Base-by-base conservation (phyloP, 1,140 invertebrate species). In the Cataglyphis hispanica region DNA sequence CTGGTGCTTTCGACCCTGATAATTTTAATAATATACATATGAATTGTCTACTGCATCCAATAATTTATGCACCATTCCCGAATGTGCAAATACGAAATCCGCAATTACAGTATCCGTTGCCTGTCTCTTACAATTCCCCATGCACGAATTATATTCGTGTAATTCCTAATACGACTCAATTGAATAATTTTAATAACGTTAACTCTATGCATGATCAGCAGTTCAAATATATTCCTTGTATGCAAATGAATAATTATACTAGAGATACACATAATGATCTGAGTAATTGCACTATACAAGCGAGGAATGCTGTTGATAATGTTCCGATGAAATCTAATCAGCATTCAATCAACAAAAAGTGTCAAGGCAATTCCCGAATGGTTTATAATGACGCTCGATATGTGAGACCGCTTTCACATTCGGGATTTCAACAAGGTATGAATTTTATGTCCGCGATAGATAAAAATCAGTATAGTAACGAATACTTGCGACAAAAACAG, bases 11-110 rank as follows among this genome's bases (percentile, higher is more conserved):
- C 16, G 66, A 56, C 1, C n/a, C 43, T 37, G 22, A 85, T 1
- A 84, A 86, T 13, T 77, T 53, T n/a, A 77, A 70, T 25, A 69
- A 75, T 13, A 37, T 69, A 0, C 86, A 78, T 10, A 61, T 77
- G 1, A 60, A 84, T n/a, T 88, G 81, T 7, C 1, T 81, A 19
- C 63, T 74, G 7, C 83, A 83, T n/a, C 76, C 88, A 3, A 1
- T 89, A 34, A 50, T 67, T 7, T 89, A 77, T 40, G 50, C 88
- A 16, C 76, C 72, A 11, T 56, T 64, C 1, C 8, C 80, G 7
- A 88, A 77, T 10, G 83, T 89, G 87, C 88, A 89, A 70, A 70
- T 27, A 3, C 86, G 84, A 87, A 89, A 89, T 19, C 58, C 88
- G 0, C 40, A 89, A 16, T 2, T 88, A 10, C 87, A 88, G 8